Conservation (phyloP, 2,113 vertebrate species). For the Ranitomeya imitator region DNA sequence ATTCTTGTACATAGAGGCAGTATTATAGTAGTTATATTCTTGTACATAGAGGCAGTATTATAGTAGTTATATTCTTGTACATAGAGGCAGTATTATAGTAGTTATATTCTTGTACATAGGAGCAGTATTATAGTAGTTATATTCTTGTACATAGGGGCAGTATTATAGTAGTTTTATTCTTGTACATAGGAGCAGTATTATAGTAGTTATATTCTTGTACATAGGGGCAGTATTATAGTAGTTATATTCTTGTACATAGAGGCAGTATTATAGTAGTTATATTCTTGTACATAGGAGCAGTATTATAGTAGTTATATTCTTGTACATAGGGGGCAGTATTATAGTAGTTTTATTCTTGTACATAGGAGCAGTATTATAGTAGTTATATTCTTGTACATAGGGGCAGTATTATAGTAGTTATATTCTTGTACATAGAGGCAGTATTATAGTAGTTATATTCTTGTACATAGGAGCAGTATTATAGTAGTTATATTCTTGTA, state of each 20-base stretch:
- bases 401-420: constrained; percentile 3
- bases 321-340: constrained; percentile 1
- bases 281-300: not conserved
- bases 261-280: constrained; percentile 1
- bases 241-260: constrained; percentile 1
- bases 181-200: not conserved
- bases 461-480: no score
- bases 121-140: not conserved
- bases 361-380: not conserved
- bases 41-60: not conserved
- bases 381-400: not conserved
- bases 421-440: not conserved
- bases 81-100: not conserved
- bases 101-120: not conserved
- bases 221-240: not conserved
- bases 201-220: constrained; percentile 2
- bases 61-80: not conserved
- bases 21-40: not conserved
- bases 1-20: constrained; percentile 3
- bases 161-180: constrained; percentile 5
- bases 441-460: no score
- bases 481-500: no score
- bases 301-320: constrained; percentile 2
- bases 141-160: not conserved
- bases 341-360: not conserved